Conservation (phyloP, 2,113 vertebrate genomes). For the Xiphophorus maculatus region DNA sequence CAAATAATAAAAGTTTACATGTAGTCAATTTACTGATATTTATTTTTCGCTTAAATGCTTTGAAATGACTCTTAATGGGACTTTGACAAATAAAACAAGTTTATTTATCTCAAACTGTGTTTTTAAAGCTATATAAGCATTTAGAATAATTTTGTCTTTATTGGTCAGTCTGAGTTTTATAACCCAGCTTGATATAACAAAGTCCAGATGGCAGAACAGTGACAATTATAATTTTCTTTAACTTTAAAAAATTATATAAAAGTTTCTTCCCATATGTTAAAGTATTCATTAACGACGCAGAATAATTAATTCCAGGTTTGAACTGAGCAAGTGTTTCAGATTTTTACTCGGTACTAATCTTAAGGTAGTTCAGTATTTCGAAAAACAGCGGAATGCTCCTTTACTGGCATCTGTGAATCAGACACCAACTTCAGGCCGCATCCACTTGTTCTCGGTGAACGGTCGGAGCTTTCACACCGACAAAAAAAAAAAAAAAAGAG, state of each 20-base stretch:
- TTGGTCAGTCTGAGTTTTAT: no score
- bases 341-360: background rate
- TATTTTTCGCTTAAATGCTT: background rate
- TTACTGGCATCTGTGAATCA: background rate
- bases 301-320: no score
- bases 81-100: background rate
- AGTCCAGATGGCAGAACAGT: no score
- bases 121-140: background rate
- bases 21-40: background rate
- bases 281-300: no score
- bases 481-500: conserved; percentile 15
- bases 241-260: no score
- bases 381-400: background rate
- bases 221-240: no score
- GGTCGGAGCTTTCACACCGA: conserved; percentile 18
- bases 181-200: no score
- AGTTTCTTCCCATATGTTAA: no score
- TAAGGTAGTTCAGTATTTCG: background rate
- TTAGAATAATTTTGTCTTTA: no score
- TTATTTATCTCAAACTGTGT: background rate
- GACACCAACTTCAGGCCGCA: conserved; percentile 6
- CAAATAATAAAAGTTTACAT: background rate
- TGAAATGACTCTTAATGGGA: background rate
- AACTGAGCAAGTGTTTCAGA: no score
- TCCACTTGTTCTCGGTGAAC: conserved; percentile 71